Percentiles rank a stretch among this genome's conserved stretches.
These are phyloP conservation scores for Falco berigora DNA, from an alignment of 2,797 vertebrate species.

Conservation along the genomic window DNA sequence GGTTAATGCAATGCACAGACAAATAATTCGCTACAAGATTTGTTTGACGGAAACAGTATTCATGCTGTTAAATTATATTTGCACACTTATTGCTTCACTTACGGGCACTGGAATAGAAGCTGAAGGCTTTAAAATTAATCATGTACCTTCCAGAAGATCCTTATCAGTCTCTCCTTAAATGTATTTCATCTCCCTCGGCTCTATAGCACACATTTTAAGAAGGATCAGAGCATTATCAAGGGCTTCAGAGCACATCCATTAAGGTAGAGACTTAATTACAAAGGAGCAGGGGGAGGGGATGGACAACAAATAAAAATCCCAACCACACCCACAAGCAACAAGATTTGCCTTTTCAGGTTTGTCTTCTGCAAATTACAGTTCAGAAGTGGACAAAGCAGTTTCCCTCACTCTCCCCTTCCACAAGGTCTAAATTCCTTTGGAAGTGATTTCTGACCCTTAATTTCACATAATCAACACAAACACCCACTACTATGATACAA, in stretches of 20 bases:
- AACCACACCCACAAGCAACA: not conserved
- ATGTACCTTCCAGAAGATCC: not conserved
- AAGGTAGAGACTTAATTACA: slow-evolving; percentile 12
- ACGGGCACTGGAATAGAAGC: not conserved
- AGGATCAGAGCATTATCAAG: not conserved
- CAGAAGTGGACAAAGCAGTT: not conserved
- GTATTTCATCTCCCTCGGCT: not conserved
- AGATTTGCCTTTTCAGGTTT: not conserved
- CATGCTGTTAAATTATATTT: not conserved
- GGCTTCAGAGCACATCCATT: not conserved
- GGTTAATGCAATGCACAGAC: not conserved
- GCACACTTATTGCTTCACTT: not conserved
- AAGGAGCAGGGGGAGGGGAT: not conserved
- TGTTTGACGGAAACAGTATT: not conserved
- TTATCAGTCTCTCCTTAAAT: slow-evolving; percentile 9
- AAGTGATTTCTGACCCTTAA: not conserved
- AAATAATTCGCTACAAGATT: not conserved
- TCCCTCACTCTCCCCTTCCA: not conserved
- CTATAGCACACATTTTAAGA: not conserved
- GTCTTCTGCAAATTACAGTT: not conserved
- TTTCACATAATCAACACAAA: not conserved
- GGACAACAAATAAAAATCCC: not conserved
- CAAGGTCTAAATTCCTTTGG: not conserved
- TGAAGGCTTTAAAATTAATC: slow-evolving; percentile 8
- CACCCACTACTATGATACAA: not conserved